These are phyloP conservation scores for Mohoua ochrocephala DNA, from an alignment of 2,113 vertebrate genomes.

Conservation along the genomic window DNA sequence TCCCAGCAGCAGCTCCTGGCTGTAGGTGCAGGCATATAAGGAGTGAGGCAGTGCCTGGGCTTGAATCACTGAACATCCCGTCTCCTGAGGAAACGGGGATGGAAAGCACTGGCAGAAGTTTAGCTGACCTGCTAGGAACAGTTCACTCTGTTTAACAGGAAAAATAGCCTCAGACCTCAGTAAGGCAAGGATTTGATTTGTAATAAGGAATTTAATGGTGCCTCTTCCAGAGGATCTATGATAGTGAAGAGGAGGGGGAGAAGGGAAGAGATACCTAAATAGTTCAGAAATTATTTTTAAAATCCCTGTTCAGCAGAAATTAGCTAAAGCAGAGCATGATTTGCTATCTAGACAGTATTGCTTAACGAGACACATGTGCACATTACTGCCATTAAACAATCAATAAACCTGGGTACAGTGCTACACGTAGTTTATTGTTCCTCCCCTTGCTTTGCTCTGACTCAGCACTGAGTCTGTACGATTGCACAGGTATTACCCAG, in stretches of 20 bases:
- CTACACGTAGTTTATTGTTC: not conserved
- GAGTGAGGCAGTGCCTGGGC: not conserved
- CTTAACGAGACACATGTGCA: not conserved
- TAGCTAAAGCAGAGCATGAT: not conserved
- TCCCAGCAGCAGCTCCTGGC: not conserved
- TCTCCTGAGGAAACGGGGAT: not conserved
- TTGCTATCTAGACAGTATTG: not conserved
- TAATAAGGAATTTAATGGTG: not conserved
- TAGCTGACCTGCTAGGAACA: not conserved
- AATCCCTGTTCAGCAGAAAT: not conserved
- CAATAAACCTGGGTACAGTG: not conserved
- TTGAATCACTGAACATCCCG: not conserved
- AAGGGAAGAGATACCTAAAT: not conserved
- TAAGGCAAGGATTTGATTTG: not conserved
- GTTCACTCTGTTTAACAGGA: not conserved
- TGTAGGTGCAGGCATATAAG: not conserved
- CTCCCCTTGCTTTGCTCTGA: not conserved
- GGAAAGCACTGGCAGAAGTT: not conserved
- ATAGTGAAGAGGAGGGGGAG: not conserved
- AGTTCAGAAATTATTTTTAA: not conserved
- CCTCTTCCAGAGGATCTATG: not conserved
- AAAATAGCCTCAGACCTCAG: not conserved
- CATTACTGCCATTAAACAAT: conserved; percentile 10
- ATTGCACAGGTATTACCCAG: not conserved
- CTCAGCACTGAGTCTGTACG: not conserved